Conservation (phyloP, 2,797 vertebrate genomes). For the Falco peregrinus region DNA sequence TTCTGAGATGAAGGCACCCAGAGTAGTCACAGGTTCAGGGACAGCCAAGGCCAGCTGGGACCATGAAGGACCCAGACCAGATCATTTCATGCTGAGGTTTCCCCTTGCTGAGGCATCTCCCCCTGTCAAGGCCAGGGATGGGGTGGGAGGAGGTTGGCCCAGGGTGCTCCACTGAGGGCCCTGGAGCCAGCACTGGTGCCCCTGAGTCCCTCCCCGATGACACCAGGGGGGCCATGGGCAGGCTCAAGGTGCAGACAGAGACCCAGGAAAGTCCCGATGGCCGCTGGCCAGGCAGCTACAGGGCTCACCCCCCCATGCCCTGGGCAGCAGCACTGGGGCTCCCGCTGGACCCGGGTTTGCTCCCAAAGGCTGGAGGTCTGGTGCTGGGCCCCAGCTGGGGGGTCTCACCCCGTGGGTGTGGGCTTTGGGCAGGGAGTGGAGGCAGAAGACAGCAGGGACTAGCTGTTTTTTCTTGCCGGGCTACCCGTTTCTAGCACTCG, state of each 20-base stretch:
- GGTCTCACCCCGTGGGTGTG: accelerated
- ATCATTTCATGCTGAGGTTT: not conserved
- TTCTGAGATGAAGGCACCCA: not conserved
- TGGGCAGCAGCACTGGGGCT: not conserved
- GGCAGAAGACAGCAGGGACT: not conserved
- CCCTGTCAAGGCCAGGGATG: accelerated
- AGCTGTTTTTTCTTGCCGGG: not conserved
- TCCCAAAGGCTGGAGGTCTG: no score
- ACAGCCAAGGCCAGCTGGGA: not conserved
- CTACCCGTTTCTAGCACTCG: not conserved
- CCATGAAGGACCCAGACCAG: not conserved
- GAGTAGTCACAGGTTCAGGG: not conserved
- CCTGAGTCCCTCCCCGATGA: not conserved
- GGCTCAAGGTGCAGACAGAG: not conserved
- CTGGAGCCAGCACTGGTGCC: accelerated
- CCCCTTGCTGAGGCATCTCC: not conserved
- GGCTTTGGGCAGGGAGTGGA: not conserved
- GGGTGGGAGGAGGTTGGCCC: accelerated
- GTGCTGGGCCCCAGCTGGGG: not conserved
- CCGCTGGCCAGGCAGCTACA: accelerated
- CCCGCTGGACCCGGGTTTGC: accelerated
- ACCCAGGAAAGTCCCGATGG: no score
- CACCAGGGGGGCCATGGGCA: not conserved
- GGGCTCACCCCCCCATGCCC: accelerated
- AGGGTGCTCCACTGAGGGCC: not conserved